Percentiles rank a stretch among this genome's conserved stretches.
Conservation (phyloP, 2,888 invertebrate species). For the Platynereis dumerilii region DNA sequence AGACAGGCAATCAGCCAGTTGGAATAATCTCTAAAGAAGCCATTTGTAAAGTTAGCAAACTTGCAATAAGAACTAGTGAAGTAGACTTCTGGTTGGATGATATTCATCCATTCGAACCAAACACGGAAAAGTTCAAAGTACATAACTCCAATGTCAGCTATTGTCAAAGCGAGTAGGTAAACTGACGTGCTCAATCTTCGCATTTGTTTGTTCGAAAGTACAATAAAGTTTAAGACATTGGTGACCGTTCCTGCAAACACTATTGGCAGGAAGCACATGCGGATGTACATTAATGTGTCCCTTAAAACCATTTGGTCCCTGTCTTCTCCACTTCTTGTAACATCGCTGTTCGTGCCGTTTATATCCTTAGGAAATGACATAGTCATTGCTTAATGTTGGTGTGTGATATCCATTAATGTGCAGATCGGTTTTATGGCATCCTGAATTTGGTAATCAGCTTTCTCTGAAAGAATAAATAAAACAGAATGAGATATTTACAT, state of each 20-base stretch:
- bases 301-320: background rate
- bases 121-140: slow-evolving; percentile 36
- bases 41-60: slow-evolving; percentile 33
- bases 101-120: slow-evolving; percentile 34
- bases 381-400: too few relatives aligned
- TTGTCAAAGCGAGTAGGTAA: slow-evolving; percentile 29
- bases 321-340: background rate
- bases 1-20: slow-evolving; percentile 38
- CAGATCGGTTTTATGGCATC: too few relatives aligned
- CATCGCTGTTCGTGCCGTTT: too few relatives aligned
- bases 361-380: too few relatives aligned
- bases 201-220: slow-evolving; percentile 30
- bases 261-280: slow-evolving; percentile 34
- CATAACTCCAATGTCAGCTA: slow-evolving; percentile 36
- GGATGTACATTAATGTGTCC: slow-evolving; percentile 16
- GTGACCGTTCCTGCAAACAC: slow-evolving; percentile 33
- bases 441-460: too few relatives aligned
- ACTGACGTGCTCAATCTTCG: slow-evolving; percentile 31
- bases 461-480: too few relatives aligned
- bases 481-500: too few relatives aligned
- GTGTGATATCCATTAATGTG: too few relatives aligned
- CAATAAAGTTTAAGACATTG: slow-evolving; percentile 33
- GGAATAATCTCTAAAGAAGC: slow-evolving; percentile 30
- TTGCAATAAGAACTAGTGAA: slow-evolving; percentile 35
- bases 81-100: slow-evolving; percentile 26